These are phyloP conservation scores for Oreochromis tanganicae DNA, from an alignment of 2,113 vertebrate genomes.

Conservation along the genomic window DNA sequence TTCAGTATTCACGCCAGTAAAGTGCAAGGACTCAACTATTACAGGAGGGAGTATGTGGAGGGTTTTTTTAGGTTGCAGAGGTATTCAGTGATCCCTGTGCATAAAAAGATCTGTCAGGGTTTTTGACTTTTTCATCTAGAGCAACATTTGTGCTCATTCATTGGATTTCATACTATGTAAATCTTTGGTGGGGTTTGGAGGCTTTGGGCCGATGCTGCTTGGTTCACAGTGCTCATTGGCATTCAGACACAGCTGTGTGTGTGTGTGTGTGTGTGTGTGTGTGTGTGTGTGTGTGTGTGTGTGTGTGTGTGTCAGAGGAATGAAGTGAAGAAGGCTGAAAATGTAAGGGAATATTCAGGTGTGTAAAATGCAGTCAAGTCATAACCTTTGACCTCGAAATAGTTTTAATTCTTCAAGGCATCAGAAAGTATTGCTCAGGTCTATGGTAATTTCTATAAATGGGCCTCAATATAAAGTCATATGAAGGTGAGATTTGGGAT, in stretches of 20 bases:
- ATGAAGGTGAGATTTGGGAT: neutral
- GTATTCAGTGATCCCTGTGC: neutral
- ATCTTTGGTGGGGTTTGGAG: neutral
- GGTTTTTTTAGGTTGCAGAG: neutral
- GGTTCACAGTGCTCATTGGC: conserved; percentile 12
- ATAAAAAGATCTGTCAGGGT: neutral
- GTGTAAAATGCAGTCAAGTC: neutral
- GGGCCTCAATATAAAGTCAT: neutral
- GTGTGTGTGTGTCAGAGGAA: neutral
- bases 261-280: no score
- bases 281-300: neutral
- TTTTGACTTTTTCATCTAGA: conserved; percentile 11
- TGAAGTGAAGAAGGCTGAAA: neutral
- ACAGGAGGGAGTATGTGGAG: neutral
- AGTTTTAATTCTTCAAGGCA: neutral
- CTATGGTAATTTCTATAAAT: neutral
- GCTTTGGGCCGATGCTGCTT: conserved; percentile 9
- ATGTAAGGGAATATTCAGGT: neutral
- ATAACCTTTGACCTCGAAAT: neutral
- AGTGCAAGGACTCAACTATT: neutral
- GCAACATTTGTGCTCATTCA: conserved; percentile 18
- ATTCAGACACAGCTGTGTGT: neutral
- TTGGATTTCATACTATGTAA: conserved; percentile 2
- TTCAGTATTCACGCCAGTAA: neutral
- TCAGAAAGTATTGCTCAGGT: neutral